Base-by-base conservation (phyloP, 2,797 vertebrate species). In the Oryzias sinensis region DNA sequence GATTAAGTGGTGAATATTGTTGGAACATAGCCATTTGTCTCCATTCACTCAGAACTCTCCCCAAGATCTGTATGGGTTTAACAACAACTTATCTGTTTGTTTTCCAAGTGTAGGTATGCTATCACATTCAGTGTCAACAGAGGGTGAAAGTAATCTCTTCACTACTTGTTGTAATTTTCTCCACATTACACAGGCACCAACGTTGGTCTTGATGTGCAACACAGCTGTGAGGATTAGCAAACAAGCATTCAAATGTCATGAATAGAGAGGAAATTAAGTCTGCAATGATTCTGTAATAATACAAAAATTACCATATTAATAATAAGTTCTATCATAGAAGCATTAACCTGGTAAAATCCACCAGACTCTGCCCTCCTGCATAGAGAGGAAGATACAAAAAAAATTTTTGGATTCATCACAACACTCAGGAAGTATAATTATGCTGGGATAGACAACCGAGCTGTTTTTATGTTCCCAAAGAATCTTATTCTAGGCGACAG, bases 1-100 rank as follows among this genome's bases (percentile, higher is more conserved):
- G 24, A 66, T 61, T 47, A 68, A 76, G 70, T 59, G 5, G 50
- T 65, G 72, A 82, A 76, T 66, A 82, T 53, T 8, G 40, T 15
- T 37, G 57, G 57, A 59, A 52, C 43, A 63, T 13, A 13, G 29
- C 69, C 40, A 69, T 71, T 82, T 58, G 41, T 53, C 49, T 53
- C 71, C 55, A 76, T 79, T 67, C 58, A 50, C 65, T 43, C 47
- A 40, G 61, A 68, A 65, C 79, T 70, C 44, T 33, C 45, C 55
- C 60, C 53, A 6, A 44, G 6, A 42, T 55, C 15, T 5, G 40
- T 51, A 44, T 15, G 42, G 27, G 20, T 45, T 65, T 49, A 67
- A 18, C 51, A 25, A 17, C 37, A 15, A 22, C 6, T 16, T 9
- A 2, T 11, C 9, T 37, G 33, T 37, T 37, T 37, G 33, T 37